These are phyloP conservation scores for Eulemur mongoz DNA, from an alignment of 2,797 vertebrate genomes.

Conservation along the genomic window DNA sequence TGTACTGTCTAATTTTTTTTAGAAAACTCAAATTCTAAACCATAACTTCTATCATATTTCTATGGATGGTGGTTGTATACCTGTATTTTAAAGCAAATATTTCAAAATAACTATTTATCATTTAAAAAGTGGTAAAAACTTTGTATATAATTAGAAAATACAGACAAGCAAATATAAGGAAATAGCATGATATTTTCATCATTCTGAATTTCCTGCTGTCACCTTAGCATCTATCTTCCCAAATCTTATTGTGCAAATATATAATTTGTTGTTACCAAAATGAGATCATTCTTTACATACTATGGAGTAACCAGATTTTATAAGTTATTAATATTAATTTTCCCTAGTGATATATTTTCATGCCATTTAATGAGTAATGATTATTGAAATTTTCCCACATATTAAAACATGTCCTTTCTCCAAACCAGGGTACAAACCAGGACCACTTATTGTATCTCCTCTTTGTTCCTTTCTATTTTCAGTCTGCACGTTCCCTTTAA, in stretches of 20 bases:
- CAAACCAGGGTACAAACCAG: background rate
- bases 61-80: background rate
- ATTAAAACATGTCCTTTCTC: background rate
- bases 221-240: background rate
- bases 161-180: background rate
- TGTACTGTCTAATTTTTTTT: background rate
- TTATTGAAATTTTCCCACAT: background rate
- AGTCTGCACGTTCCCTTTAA: background rate
- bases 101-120: background rate
- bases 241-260: background rate
- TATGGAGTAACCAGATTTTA: background rate
- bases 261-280: background rate
- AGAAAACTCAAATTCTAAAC: background rate
- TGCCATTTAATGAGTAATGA: background rate
- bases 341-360: background rate
- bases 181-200: background rate
- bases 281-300: background rate
- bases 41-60: background rate
- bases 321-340: background rate
- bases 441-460: rapidly evolving
- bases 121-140: background rate
- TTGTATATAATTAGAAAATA: background rate
- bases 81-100: background rate
- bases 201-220: background rate
- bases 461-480: background rate